Percentiles rank a stretch among this genome's conserved stretches.
Evolutionary conservation across 2,113 vertebrate genomes (phyloP).

Genomic region (Boleophthalmus pectinirostris): DNA sequence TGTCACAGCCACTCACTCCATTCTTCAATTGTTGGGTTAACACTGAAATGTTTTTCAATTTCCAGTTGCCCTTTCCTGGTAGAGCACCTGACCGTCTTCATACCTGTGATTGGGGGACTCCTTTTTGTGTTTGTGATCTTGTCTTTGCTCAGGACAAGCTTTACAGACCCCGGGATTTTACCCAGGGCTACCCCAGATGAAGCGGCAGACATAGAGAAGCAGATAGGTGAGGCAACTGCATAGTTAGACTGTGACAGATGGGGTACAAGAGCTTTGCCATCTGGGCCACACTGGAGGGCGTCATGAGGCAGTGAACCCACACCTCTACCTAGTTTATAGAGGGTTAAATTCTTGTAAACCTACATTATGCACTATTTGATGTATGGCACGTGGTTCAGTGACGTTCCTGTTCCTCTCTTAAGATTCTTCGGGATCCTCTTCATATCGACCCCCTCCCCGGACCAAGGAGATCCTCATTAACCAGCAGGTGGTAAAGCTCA

Average conservation of each 20-base stretch:
- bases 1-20: not conserved
- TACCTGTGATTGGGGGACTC: constrained; percentile 88
- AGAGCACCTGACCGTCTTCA: constrained; percentile 85
- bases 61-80: constrained; percentile 93
- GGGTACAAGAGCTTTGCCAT: constrained; percentile 59
- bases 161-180: constrained; percentile 93
- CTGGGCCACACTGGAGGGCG: constrained; percentile 28
- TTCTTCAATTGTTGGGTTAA: not conserved
- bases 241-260: constrained; percentile 38
- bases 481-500: constrained; percentile 91
- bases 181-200: constrained; percentile 92
- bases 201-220: constrained; percentile 89
- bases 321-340: constrained; percentile 39
- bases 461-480: constrained; percentile 94
- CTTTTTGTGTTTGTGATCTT: constrained; percentile 91
- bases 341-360: constrained; percentile 9
- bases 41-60: not conserved
- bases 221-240: constrained; percentile 83
- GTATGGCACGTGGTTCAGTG: not conserved
- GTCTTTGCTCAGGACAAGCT: constrained; percentile 91
- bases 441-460: constrained; percentile 88
- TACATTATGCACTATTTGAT: not conserved
- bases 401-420: constrained; percentile 33
- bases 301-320: constrained; percentile 24
- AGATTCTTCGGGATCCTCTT: constrained; percentile 92